phyloP scores from a whole-genome alignment of 1,140 invertebrate genomes.

The Bombus turneri region DNA sequence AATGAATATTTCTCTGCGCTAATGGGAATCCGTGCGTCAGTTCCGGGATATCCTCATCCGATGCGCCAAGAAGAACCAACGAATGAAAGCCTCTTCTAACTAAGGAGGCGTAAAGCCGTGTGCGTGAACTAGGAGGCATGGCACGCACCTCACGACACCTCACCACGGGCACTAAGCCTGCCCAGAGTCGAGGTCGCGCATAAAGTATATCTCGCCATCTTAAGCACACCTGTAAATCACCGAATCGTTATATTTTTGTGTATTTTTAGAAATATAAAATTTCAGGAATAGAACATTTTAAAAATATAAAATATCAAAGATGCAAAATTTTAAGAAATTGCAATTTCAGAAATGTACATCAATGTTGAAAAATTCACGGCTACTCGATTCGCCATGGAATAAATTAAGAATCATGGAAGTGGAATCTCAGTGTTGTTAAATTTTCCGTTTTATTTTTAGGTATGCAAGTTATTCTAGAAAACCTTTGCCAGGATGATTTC shows the following conservation, averaged over 20 bases:
- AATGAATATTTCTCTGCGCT: conserved; percentile 91
- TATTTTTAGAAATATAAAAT: background rate
- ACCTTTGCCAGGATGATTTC: background rate
- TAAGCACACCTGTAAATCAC: conserved; percentile 85
- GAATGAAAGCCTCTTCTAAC: conserved; percentile 93
- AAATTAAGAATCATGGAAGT: background rate
- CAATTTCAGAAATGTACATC: no score
- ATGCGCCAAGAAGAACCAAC: conserved; percentile 91
- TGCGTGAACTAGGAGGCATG: conserved; percentile 86
- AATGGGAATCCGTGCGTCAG: conserved; percentile 92
- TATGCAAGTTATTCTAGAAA: background rate
- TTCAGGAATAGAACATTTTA: background rate
- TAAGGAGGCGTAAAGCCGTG: conserved; percentile 91
- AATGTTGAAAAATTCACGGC: no score
- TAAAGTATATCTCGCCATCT: conserved; percentile 94
- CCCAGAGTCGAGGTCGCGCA: conserved; percentile 91
- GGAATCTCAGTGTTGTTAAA: background rate
- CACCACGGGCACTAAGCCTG: conserved; percentile 90
- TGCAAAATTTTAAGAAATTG: background rate
- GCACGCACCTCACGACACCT: conserved; percentile 90
- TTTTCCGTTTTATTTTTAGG: background rate
- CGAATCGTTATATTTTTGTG: background rate
- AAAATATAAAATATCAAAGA: background rate
- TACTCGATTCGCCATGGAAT: background rate
- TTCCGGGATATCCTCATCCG: conserved; percentile 94